A percentile compares a stretch with the other conserved stretches of the same genome.
These are phyloP conservation scores for Ecliptopera silaceata DNA, from an alignment of 2,888 invertebrate genomes.

Conservation along the genomic window DNA sequence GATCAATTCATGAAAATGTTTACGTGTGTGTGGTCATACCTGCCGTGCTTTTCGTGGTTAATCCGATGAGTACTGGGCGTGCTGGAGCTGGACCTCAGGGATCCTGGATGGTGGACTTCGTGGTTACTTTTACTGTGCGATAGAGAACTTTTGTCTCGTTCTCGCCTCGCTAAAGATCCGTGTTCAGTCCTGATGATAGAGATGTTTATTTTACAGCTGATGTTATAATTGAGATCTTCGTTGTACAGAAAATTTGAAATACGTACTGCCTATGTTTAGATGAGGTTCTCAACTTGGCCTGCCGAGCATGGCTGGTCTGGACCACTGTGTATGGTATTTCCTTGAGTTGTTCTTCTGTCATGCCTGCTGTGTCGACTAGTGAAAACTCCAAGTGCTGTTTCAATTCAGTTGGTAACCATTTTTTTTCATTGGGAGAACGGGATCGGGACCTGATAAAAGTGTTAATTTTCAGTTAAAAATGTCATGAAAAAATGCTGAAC, in stretches of 20 bases:
- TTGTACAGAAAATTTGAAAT: constrained; percentile 3
- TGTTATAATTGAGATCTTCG: background rate
- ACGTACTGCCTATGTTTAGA: constrained; percentile 73
- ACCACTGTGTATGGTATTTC: constrained; percentile 96
- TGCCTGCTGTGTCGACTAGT: constrained; percentile 93
- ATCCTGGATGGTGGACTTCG: constrained; percentile 76
- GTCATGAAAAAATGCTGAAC: background rate
- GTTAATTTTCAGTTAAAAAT: background rate
- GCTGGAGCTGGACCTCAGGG: constrained; percentile 83
- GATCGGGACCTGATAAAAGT: constrained; percentile 79
- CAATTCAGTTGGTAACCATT: constrained; percentile 89
- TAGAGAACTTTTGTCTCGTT: constrained; percentile 68
- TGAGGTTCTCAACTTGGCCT: constrained; percentile 80
- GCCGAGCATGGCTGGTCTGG: constrained; percentile 86
- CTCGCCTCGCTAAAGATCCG: constrained; percentile 72
- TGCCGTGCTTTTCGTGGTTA: constrained; percentile 76
- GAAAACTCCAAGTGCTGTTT: constrained; percentile 95
- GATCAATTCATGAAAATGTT: background rate
- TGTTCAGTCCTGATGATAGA: constrained; percentile 59
- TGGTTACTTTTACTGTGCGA: constrained; percentile 64
- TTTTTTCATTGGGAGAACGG: constrained; percentile 88
- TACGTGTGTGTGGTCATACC: constrained; percentile 44
- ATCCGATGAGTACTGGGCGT: constrained; percentile 82
- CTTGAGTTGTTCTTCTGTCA: constrained; percentile 93
- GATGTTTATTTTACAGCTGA: background rate